Conservation (phyloP, 2,797 vertebrate species). For the Bovichtus variegatus region DNA sequence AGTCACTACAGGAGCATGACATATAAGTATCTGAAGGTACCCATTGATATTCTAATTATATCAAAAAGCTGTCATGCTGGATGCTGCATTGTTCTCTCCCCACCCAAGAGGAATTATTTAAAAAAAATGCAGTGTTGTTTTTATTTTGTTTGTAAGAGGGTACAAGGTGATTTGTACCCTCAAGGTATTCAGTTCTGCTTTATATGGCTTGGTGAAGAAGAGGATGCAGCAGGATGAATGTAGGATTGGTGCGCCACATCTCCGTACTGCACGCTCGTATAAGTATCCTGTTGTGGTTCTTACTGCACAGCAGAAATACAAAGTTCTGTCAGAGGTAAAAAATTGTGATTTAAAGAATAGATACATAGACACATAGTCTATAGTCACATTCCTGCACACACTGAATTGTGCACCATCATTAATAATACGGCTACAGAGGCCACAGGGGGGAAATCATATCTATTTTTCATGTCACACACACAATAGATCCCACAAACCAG, state of each 20-base stretch:
- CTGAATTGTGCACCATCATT: slow-evolving; percentile 29
- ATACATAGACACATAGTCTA: not conserved
- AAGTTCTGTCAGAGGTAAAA: not conserved
- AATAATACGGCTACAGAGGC: slow-evolving; percentile 36
- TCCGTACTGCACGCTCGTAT: not conserved
- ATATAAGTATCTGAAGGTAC: not conserved
- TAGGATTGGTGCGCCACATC: not conserved
- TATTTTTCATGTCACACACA: slow-evolving; percentile 62
- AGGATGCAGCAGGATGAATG: not conserved
- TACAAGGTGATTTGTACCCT: too few species aligned
- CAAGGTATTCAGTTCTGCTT: slow-evolving; percentile 21
- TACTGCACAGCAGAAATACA: not conserved
- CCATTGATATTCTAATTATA: slow-evolving; percentile 33
- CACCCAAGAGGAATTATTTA: not conserved
- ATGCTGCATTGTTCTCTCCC: slow-evolving; percentile 9
- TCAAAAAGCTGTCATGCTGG: slow-evolving; percentile 25
- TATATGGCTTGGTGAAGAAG: not conserved
- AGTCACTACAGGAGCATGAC: slow-evolving; percentile 1
- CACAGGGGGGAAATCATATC: slow-evolving; percentile 49
- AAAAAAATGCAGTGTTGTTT: slow-evolving; percentile 16
- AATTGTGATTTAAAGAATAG: not conserved
- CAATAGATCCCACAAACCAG: slow-evolving; percentile 48
- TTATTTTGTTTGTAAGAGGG: slow-evolving; percentile 17
- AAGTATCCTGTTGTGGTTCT: not conserved
- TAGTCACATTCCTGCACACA: slow-evolving; percentile 10